Percentiles rank a stretch among this genome's conserved stretches.
These are phyloP conservation scores for Eristalis intricaria DNA, from an alignment of 2,888 invertebrate genomes.

Conservation along the genomic window DNA sequence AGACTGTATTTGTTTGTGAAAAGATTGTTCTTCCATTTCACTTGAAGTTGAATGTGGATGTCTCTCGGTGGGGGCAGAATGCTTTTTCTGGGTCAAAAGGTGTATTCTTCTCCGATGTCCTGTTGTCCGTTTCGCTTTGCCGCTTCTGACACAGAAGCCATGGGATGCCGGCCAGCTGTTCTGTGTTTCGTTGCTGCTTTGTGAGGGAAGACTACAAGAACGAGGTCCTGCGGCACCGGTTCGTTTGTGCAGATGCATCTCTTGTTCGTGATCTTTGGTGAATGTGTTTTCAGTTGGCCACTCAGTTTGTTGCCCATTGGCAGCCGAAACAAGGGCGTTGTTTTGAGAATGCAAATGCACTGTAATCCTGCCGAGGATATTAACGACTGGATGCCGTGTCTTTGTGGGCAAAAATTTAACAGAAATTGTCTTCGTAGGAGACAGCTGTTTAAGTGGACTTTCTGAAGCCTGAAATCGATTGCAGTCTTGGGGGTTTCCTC, in stretches of 20 bases:
- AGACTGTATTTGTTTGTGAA: slow-evolving; percentile 15
- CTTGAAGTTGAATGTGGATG: background rate
- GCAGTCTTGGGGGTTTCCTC: too few relatives aligned
- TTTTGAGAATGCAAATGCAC: background rate
- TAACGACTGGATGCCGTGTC: too few relatives aligned
- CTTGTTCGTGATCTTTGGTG: background rate
- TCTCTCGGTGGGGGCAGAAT: background rate
- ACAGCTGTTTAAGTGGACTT: too few relatives aligned
- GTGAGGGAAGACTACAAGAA: background rate
- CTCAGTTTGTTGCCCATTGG: background rate
- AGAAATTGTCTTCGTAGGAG: too few relatives aligned
- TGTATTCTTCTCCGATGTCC: background rate
- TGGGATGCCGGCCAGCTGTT: background rate
- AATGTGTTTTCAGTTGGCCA: background rate
- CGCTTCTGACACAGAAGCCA: background rate
- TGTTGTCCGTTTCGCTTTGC: background rate
- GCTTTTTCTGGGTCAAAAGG: background rate
- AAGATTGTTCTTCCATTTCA: background rate
- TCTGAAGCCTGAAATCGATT: too few relatives aligned
- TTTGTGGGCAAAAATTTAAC: too few relatives aligned
- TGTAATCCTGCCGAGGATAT: background rate
- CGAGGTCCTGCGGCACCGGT: background rate
- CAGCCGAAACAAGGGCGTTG: background rate
- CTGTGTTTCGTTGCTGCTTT: background rate
- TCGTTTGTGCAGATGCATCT: background rate